Conservation (phyloP, 2,113 vertebrate genomes). For the Corvus cornix region DNA sequence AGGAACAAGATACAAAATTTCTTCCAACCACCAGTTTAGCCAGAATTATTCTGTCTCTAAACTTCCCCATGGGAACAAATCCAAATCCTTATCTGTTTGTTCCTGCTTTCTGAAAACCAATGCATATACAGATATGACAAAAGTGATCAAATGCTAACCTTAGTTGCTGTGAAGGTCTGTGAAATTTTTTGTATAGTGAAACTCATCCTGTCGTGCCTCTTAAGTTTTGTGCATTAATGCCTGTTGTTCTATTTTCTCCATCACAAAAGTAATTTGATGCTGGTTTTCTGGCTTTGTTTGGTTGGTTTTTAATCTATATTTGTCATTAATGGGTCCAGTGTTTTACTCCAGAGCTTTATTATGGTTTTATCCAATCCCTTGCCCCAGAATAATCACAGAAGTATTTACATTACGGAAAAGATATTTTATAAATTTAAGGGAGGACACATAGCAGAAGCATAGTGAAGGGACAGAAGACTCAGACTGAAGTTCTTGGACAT, state of each 20-base stretch:
- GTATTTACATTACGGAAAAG: neutral
- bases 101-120: neutral
- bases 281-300: accelerated
- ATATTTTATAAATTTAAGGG: neutral
- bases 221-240: neutral
- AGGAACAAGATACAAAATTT: neutral
- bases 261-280: neutral
- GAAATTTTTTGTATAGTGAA: neutral
- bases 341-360: neutral
- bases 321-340: neutral
- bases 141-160: neutral
- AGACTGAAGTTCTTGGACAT: neutral
- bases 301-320: neutral
- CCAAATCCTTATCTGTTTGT: neutral
- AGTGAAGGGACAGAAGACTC: neutral
- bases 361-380: neutral
- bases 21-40: neutral
- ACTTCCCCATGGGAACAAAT: neutral
- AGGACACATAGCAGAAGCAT: neutral
- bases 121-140: neutral
- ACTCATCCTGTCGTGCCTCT: neutral
- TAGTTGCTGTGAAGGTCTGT: neutral
- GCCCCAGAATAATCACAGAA: neutral
- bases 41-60: neutral
- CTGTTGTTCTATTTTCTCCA: neutral